Base-by-base conservation (phyloP, 2,888 invertebrate genomes). In the Gymnoscelis rufifasciata region DNA sequence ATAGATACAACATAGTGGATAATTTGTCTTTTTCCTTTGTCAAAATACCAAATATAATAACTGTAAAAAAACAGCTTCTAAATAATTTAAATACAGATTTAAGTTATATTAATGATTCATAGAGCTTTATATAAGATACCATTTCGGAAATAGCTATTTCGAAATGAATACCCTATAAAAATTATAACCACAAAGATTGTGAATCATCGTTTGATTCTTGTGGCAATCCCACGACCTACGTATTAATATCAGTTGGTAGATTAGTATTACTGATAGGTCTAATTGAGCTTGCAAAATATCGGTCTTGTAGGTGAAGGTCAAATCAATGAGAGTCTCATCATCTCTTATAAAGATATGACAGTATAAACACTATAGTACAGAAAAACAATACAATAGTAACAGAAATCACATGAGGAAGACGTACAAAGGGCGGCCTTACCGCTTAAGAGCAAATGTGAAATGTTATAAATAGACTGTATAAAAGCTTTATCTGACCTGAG, bases 251-350 rank as follows among this genome's bases (percentile, higher is more conserved):
- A 60, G n/a, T 50, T 59, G 57, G 42, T 57, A 60, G 65, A 72
- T 71, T 66, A 69, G 61, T 60, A 60, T n/a, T n/a, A n/a, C 60
- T 67, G 64, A 68, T 68, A 59, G 60, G 45, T 57, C 61, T 71
- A 71, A 72, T 69, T 71, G 60, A 65, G 53, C 42, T 49, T 51
- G 52, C 50, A 43, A 52, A 54, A 47, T 19, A 15, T 42, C 29
- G 36, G 31, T 30, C 29, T 8, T 8, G 3, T 41, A 8, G 42
- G 38, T 39, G 7, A 48, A 43, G 47, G 47, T 43, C 13, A 23
- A 12, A 42, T 19, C 15, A 35, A 45, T 38, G 10, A 23, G 13
- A 23, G 1, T 19, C 10, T 28, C 14, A 33, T n/a, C n/a, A n/a
- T n/a, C n/a, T n/a, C n/a, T n/a, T n/a, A n/a, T n/a, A n/a, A n/a